These are phyloP conservation scores for Lepus oiostolus DNA, from an alignment of 2,797 vertebrate genomes.

Conservation along the genomic window DNA sequence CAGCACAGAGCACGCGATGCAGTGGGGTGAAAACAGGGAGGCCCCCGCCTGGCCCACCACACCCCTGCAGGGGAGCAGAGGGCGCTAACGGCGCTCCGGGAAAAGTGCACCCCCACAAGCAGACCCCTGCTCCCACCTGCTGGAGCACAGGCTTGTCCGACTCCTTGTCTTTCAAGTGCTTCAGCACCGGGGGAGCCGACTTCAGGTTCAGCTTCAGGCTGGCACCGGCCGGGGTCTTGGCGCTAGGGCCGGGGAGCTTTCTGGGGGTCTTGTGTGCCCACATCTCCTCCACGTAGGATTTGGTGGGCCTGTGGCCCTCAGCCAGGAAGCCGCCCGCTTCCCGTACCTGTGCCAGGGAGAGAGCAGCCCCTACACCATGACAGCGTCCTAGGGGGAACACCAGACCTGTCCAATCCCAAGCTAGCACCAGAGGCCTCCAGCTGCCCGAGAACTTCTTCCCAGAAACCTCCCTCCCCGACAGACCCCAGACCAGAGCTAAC, in stretches of 20 bases:
- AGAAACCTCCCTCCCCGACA: background rate
- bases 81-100: background rate
- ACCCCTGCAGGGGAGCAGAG: too few relatives aligned
- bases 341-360: constrained; percentile 38
- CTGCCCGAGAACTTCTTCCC: background rate
- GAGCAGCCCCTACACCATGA: background rate
- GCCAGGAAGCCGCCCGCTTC: rapidly evolving
- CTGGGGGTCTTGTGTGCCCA: rapidly evolving
- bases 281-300: background rate
- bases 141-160: background rate
- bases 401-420: rapidly evolving
- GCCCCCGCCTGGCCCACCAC: background rate
- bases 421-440: background rate
- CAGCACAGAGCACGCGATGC: background rate
- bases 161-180: background rate
- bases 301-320: rapidly evolving
- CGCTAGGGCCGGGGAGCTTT: rapidly evolving
- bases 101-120: background rate
- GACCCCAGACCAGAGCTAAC: background rate
- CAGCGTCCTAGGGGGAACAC: background rate
- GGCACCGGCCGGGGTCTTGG: background rate
- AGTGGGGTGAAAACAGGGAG: background rate
- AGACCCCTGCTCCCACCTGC: constrained; percentile 56
- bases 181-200: constrained; percentile 40
- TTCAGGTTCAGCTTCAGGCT: constrained; percentile 19